Evolutionary conservation across 2,888 invertebrate species (phyloP), one percentile per base, ranked within the genome.

Genomic region (Agrochola circellaris): DNA sequence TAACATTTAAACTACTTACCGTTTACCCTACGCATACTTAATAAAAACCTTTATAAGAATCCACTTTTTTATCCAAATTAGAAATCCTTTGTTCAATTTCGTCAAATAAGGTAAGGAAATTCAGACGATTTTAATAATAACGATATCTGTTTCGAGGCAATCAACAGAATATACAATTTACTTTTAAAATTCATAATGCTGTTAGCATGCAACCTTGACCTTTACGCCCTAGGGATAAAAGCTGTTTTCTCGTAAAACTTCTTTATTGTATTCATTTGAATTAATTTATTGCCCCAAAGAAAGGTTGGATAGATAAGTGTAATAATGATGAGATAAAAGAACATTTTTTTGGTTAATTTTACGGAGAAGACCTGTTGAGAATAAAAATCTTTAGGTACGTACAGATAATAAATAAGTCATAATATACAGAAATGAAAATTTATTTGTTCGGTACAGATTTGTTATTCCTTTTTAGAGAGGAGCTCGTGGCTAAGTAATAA

Each of bases 91-190:
- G 73, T 73, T 65, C 45, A 70, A 70, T 70, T 77, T 75, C 66
- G 23, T 70, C 48, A 70, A 68, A 73, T 69, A 65, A 73, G 65
- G 42, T 73, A 42, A n/a, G n/a, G n/a, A 76, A 82, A 66, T 70
- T 79, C 72, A 67, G 76, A 84, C 74, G 75, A 82, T 82, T 86
- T 85, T 86, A 74, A 80, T 81, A 86, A 89, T 85, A 86, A 86
- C 82, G 81, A 85, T 86, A 87, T 85, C 82, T 82, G 80, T 86
- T 90, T 83, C 79, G 58, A 82, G 77, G 66, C 81, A 79, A 87
- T 86, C 84, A 87, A 80, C 82, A 79, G 87, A 90, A 89, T 89
- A 87, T 79, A 87, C 81, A 89, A 89, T 88, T 88, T 81, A 81
- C 82, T 87, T 84, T 88, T 87, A 80, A 89, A 86, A 89, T 90